Base-by-base conservation (phyloP, 2,797 vertebrate genomes). In the Danionella dracula region DNA sequence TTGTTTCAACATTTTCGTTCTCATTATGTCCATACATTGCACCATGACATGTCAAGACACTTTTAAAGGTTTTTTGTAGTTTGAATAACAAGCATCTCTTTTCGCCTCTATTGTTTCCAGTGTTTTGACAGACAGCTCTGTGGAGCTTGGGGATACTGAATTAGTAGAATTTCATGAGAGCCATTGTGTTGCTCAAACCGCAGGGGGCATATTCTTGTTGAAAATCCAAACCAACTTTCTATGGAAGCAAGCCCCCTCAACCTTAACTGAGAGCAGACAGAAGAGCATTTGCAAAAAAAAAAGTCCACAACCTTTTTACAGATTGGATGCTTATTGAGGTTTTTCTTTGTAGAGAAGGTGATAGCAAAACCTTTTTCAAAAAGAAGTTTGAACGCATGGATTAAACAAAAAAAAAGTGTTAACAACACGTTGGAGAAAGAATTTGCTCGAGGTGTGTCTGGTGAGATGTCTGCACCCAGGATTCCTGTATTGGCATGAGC, bases 201-300 rank as follows among this genome's bases (percentile, higher is more conserved):
- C 45, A 40, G 56, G 48, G 49, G 58, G 44, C 50, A 65, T 61
- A 80, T 78, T 81, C 74, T 74, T 79, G 78, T 82, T 78, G 3
- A 27, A 3, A 27, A 27, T 27, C 68, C 75, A 78, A 80, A n/a
- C n/a, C n/a, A n/a, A n/a, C n/a, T n/a, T n/a, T n/a, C 55, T 41
- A 60, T 53, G 7, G 54, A 65, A 78, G 56, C 50, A 58, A 23
- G 27, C 16, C 20, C 4, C n/a, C n/a, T n/a, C n/a, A n/a, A n/a
- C n/a, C n/a, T n/a, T n/a, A n/a, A n/a, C n/a, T n/a, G n/a, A n/a
- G n/a, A 37, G 31, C 27, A 38, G 7, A 37, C 37, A 27, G 19
- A 50, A 50, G 58, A 59, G 72, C 70, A 37, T 57, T 76, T 63
- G 45, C 56, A 72, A 48, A 71, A 59, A 80, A 76, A 72, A 74